phyloP scores from a whole-genome alignment of 1,140 invertebrate species.

The Leptinotarsa undecemlineata region DNA sequence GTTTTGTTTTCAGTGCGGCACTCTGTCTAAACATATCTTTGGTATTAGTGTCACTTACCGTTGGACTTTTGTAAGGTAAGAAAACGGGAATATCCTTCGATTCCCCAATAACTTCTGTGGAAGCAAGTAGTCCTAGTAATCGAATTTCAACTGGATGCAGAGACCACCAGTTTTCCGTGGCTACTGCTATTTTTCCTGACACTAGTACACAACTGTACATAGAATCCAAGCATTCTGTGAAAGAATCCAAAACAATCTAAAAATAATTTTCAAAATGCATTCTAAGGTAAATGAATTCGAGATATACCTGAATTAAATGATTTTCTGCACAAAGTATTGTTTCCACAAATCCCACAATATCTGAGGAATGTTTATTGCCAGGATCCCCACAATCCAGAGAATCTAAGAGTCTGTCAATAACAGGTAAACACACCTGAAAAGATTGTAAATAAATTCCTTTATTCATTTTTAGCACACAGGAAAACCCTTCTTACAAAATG shows the following conservation, averaged over 20 bases:
- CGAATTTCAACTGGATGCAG: constrained; percentile 74
- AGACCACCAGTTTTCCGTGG: constrained; percentile 79
- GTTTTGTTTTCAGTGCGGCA: too few relatives aligned
- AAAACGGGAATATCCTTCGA: constrained; percentile 79
- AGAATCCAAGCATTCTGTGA: constrained; percentile 74
- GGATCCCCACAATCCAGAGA: constrained; percentile 69
- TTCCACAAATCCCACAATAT: constrained; percentile 67
- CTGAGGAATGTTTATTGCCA: constrained; percentile 60
- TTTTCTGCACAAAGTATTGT: constrained; percentile 72
- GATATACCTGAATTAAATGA: constrained; percentile 69
- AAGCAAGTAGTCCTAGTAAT: constrained; percentile 69
- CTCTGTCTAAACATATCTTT: too few relatives aligned
- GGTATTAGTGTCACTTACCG: constrained; percentile 59
- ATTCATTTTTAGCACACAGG: too few relatives aligned
- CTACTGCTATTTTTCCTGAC: constrained; percentile 73
- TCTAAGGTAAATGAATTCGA: neutral
- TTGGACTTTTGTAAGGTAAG: constrained; percentile 80
- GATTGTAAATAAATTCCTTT: neutral
- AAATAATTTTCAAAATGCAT: constrained; percentile 38
- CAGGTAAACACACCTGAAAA: constrained; percentile 65
- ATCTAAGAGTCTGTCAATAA: constrained; percentile 75
- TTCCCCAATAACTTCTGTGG: constrained; percentile 66
- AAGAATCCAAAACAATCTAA: constrained; percentile 75
- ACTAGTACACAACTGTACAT: constrained; percentile 79
- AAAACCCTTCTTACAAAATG: too few relatives aligned